Conservation (phyloP, 2,113 vertebrate species). For the Sinocyclocheilus maitianheensis region DNA sequence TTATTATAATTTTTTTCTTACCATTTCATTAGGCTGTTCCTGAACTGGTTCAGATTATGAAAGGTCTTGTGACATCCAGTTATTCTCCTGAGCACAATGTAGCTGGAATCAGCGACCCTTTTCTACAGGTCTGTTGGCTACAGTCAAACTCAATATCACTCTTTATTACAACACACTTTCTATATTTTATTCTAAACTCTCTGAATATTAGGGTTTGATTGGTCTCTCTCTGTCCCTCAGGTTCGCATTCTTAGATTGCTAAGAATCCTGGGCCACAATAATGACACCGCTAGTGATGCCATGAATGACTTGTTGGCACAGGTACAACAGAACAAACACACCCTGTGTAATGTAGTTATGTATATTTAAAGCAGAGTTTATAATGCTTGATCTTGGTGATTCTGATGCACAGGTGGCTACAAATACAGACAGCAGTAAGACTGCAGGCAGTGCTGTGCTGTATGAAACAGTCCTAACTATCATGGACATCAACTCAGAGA, state of each 20-base stretch:
- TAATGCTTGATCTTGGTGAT: conserved; percentile 4
- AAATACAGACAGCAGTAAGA: conserved; percentile 89
- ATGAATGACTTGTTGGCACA: conserved; percentile 90
- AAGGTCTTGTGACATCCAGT: conserved; percentile 80
- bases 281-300: conserved; percentile 80
- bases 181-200: neutral
- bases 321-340: conserved; percentile 64
- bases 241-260: conserved; percentile 82
- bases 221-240: conserved; percentile 48
- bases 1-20: conserved; percentile 1
- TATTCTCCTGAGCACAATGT: conserved; percentile 86
- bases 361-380: neutral
- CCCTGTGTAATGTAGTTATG: neutral
- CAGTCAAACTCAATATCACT: neutral
- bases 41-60: conserved; percentile 84
- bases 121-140: conserved; percentile 80
- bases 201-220: neutral
- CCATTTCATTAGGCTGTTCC: conserved; percentile 77
- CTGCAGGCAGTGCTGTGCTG: conserved; percentile 84
- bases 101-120: conserved; percentile 87
- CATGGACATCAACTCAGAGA: conserved; percentile 84
- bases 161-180: neutral
- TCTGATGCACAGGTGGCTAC: conserved; percentile 81
- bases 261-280: conserved; percentile 82
- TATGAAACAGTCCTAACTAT: conserved; percentile 89